Percentiles rank a stretch among this genome's conserved stretches.
phyloP scores from a whole-genome alignment of 2,797 vertebrate genomes.

The Enoplosus armatus region DNA sequence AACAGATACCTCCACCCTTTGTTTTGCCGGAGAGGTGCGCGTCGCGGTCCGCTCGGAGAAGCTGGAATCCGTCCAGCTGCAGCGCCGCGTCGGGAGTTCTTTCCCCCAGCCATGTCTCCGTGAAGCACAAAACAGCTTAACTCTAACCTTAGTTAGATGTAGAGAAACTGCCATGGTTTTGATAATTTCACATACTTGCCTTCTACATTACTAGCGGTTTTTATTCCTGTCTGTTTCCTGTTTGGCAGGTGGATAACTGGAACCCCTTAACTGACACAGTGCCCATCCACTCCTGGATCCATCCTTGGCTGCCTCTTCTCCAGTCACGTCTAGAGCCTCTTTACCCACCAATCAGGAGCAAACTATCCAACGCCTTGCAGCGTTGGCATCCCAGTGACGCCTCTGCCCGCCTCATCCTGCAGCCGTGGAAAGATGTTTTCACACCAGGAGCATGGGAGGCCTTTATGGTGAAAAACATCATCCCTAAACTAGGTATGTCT shows the following conservation, averaged over 20 bases:
- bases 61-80: too few relatives aligned
- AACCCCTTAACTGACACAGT: slow-evolving; percentile 98
- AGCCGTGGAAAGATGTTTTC: slow-evolving; percentile 98
- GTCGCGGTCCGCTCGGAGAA: too few relatives aligned
- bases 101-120: too few relatives aligned
- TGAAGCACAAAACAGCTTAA: too few relatives aligned
- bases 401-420: slow-evolving; percentile 96
- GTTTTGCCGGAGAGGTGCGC: too few relatives aligned
- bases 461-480: slow-evolving; percentile 99
- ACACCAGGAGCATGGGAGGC: slow-evolving; percentile 97
- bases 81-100: too few relatives aligned
- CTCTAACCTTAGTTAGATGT: too few relatives aligned
- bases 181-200: neutral
- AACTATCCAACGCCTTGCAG: slow-evolving; percentile 94
- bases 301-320: slow-evolving; percentile 97
- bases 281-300: slow-evolving; percentile 98
- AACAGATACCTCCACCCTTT: too few relatives aligned
- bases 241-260: slow-evolving; percentile 94
- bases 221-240: neutral
- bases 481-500: slow-evolving; percentile 93
- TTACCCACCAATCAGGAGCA: slow-evolving; percentile 95
- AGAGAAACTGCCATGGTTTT: neutral
- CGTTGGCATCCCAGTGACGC: slow-evolving; percentile 97
- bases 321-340: slow-evolving; percentile 93
- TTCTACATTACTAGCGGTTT: neutral